phyloP scores from a whole-genome alignment of 2,113 vertebrate genomes.

The Sylvilagus bachmani region DNA sequence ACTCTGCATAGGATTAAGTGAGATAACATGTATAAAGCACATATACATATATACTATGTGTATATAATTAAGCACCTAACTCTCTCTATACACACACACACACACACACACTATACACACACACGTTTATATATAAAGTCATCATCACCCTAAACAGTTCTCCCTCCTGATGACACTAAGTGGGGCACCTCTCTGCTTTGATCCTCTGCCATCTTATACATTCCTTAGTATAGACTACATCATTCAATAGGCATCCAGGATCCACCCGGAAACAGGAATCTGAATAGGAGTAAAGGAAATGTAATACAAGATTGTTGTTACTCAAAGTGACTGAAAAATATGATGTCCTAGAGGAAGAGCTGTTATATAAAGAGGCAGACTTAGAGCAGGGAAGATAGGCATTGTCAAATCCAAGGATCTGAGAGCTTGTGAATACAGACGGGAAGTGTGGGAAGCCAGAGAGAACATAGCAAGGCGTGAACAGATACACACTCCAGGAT shows the following conservation, averaged over 20 bases:
- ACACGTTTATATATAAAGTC: too few relatives aligned
- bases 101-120: too few relatives aligned
- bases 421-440: not conserved
- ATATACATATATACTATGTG: not conserved
- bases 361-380: not conserved
- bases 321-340: not conserved
- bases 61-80: too few relatives aligned
- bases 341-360: not conserved
- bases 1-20: slow-evolving; percentile 46
- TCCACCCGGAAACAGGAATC: slow-evolving; percentile 14
- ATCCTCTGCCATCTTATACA: not conserved
- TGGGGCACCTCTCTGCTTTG: not conserved
- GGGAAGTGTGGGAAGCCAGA: not conserved
- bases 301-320: not conserved
- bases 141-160: not conserved
- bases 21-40: not conserved
- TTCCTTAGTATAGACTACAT: not conserved
- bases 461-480: not conserved
- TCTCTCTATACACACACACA: too few relatives aligned
- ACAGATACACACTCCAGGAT: not conserved
- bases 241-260: not conserved
- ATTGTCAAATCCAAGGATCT: not conserved
- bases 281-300: not conserved
- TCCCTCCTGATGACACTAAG: not conserved
- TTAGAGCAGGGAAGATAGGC: not conserved